Evolutionary conservation across 1,140 invertebrate genomes (phyloP), one percentile per base, ranked within the genome.

Genomic region (Brachionus calyciflorus): DNA sequence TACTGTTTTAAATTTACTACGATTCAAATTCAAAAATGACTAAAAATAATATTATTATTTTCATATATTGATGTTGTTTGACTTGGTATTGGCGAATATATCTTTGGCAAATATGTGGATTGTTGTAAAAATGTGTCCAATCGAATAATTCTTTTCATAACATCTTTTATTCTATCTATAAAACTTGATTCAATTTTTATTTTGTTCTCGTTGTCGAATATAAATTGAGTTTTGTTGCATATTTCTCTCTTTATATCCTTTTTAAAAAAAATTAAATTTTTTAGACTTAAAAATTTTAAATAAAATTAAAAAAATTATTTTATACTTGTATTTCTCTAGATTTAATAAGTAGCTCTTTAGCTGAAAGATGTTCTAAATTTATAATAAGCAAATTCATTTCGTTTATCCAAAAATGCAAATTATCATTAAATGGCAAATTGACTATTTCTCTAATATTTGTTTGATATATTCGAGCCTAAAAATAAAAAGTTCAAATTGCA

Each of bases 81-180:
- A 73, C 19, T 24, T 37, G 6, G 19, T 2, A 14, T 0, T 19
- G 4, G 24, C 10, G 69, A 37, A 12, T 33, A 30, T 28, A n/a
- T 7, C 17, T 24, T 28, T 28, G 44, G 19, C 46, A 19, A 30
- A 24, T 49, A 51, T 55, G 19, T 49, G 12, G 53, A 55, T 30
- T 73, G 69, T 17, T 73, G 19, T 12, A 73, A 51, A 33, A 26
- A 73, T 41, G 69, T 51, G 40, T 73, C 69, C 4, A 73, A 30
- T 2, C 69, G 44, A 12, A 73, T 37, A 26, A 73, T 73, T n/a
- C 69, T 19, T 53, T 49, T 73, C 69, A 73, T 73, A 21, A 73
- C 40, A 73, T 49, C 44, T 55, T 73, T 73, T n/a, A 73, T 49
- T 51, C 48, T 30, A 51, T 73, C 69, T 33, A 73, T 40, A n/a